phyloP scores from a whole-genome alignment of 2,113 vertebrate species.

The Callipepla californica region DNA sequence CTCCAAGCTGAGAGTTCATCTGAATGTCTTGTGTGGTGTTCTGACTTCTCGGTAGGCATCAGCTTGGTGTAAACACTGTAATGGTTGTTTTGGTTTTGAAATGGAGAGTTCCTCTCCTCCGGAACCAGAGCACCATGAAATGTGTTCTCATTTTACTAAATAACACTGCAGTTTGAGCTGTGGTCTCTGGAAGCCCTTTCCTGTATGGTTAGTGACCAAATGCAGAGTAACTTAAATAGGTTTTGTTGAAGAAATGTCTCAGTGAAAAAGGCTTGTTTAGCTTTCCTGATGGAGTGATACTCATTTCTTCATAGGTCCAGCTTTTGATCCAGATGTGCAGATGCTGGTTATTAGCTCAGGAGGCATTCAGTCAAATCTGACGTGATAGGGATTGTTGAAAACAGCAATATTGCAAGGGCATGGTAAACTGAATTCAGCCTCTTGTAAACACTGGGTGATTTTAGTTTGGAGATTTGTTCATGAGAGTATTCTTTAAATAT shows the following conservation, averaged over 20 bases:
- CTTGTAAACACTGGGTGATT: background rate
- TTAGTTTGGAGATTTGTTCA: background rate
- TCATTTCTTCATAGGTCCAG: background rate
- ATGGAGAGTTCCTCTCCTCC: background rate
- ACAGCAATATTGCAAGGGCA: background rate
- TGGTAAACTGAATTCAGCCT: background rate
- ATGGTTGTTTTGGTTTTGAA: background rate
- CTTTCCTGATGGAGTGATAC: background rate
- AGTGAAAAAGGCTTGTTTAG: background rate
- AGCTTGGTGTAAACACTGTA: background rate
- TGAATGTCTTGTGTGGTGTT: background rate
- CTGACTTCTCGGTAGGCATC: background rate
- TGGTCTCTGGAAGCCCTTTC: background rate
- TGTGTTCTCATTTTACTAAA: background rate
- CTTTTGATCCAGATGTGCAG: accelerated
- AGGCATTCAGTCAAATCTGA: background rate
- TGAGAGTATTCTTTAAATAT: no score
- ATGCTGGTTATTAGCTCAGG: background rate
- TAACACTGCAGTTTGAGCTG: background rate
- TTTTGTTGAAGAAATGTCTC: background rate
- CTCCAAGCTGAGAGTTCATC: background rate
- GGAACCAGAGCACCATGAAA: background rate
- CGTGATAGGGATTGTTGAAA: background rate
- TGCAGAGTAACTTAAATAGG: background rate
- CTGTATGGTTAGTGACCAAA: background rate